A percentile compares a stretch with the other conserved stretches of the same genome.
phyloP scores from a whole-genome alignment of 37 sponge, comb jelly and placozoan genomes.

The Eunapius fragilis region DNA sequence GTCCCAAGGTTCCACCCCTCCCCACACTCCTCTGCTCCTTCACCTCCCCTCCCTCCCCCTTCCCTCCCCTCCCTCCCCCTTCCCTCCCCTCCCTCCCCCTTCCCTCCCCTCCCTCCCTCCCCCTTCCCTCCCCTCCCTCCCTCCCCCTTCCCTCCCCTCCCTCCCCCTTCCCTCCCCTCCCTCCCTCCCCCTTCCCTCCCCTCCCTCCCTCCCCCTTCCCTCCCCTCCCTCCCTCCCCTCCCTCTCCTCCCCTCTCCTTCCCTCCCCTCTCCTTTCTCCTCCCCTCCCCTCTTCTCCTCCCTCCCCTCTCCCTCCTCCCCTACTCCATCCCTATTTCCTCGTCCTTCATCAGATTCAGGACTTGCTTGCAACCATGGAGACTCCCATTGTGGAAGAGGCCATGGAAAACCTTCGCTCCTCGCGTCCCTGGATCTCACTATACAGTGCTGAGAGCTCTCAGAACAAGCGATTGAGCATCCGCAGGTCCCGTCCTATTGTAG shows the following conservation, averaged over 20 bases:
- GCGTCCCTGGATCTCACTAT: background rate
- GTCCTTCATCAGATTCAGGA: constrained; percentile 47
- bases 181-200: background rate
- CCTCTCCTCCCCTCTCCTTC: background rate
- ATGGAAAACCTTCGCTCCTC: constrained; percentile 47
- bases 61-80: too few relatives aligned
- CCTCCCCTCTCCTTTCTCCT: background rate
- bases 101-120: too few relatives aligned
- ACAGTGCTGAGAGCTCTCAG: background rate
- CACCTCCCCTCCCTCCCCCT: too few relatives aligned
- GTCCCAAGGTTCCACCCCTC: background rate
- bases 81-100: too few relatives aligned
- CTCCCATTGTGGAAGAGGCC: constrained; percentile 32
- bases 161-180: background rate
- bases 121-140: too few relatives aligned
- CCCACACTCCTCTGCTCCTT: too few relatives aligned
- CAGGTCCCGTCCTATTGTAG: background rate
- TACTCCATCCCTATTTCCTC: background rate
- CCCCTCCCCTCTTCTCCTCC: constrained; percentile 1
- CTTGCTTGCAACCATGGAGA: constrained; percentile 51
- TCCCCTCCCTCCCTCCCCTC: background rate
- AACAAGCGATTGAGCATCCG: background rate
- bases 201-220: background rate
- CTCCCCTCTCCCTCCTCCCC: constrained; percentile 3
- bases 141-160: too few relatives aligned